Evolutionary conservation across 2,797 vertebrate genomes (phyloP), one percentile per base, ranked within the genome.

Genomic region (Syngnathus acus): DNA sequence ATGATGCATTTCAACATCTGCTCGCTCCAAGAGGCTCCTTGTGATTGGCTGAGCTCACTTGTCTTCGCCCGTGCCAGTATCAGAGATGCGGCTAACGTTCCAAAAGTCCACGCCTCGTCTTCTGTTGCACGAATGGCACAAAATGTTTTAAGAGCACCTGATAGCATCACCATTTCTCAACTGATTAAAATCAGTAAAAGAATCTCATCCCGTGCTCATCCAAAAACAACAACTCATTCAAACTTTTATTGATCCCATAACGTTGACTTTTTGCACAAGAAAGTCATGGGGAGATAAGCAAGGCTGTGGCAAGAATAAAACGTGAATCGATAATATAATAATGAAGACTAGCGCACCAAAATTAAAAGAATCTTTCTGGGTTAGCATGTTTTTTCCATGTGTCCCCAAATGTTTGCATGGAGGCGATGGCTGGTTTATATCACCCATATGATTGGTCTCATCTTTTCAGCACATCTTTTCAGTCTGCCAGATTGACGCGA

Each of bases 401-500:
- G 5, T 47, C 45, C 16, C 16, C 16, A 47, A 17, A 47, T 50
- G 16, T 50, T 50, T 19, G 6, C 7, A 17, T 50, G 16, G 47
- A 7, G 6, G 6, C 47, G 6, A 50, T 17, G 17, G 17, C 14
- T 19, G 16, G 47, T 16, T 50, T 17, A 50, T 50, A 6, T 7
- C 16, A 17, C 47, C 16, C 17, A 50, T 17, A 16, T 16, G 17
- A 7, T 6, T 5, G 47, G 47, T 17, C 47, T 50, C 48, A 19
- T 50, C 48, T 19, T 23, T 26, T 54, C 53, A 11, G 9, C 26
- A 7, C 53, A 54, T 55, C 32, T 32, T 32, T 32, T 32, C 32
- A 55, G 23, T 69, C 69, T 61, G 59, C 53, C 40, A 63, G 74
- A 74, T 64, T 65, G 70, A 68, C 38, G 26, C 48, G 51, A 43